Base-by-base conservation (phyloP, 2,888 invertebrate species). In the Globia sparganii region DNA sequence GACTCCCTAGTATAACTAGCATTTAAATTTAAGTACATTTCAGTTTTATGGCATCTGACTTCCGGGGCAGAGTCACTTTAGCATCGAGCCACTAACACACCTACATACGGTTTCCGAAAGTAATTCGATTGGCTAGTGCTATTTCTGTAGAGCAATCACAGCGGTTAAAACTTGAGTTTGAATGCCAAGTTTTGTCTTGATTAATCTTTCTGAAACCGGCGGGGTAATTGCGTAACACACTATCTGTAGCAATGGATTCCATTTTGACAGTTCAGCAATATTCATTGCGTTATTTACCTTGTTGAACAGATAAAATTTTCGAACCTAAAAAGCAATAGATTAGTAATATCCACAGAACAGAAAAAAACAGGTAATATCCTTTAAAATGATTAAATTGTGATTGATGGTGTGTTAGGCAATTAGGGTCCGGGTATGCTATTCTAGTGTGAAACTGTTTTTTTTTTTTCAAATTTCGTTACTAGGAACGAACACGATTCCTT, bases 61-160 rank as follows among this genome's bases (percentile, higher is more conserved):
- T 72, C 69, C 72, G 37, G 25, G 31, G 66, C 31, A 31, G 28
- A 37, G 11, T 53, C 15, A 9, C 46, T 70, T 37, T 37, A 49
- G 18, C 25, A 11, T 4, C 28, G 25, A 53, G 28, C 28, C 28
- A 72, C 72, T 72, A 71, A 40, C 28, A 53, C 71, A 4, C n/a
- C n/a, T n/a, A n/a, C n/a, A n/a, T n/a, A n/a, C 28, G 18, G 25
- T 25, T 71, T 71, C 49, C 71, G 71, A 72, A 71, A 53, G 71
- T 43, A 3, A 56, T 46, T 53, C n/a, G 43, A 76, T 64, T 37
- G 31, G 40, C 25, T 28, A 28, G 15, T 11, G 2, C 25, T 46
- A 40, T 53, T 71, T 53, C 1, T 71, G 31, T 31, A 18, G 13
- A 25, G 53, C 49, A 72, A 68, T 34, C n/a, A 34, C 4, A 46